A percentile compares a stretch with the other conserved stretches of the same genome.
phyloP scores from a whole-genome alignment of 2,888 invertebrate species.

The Neoascia interrupta region DNA sequence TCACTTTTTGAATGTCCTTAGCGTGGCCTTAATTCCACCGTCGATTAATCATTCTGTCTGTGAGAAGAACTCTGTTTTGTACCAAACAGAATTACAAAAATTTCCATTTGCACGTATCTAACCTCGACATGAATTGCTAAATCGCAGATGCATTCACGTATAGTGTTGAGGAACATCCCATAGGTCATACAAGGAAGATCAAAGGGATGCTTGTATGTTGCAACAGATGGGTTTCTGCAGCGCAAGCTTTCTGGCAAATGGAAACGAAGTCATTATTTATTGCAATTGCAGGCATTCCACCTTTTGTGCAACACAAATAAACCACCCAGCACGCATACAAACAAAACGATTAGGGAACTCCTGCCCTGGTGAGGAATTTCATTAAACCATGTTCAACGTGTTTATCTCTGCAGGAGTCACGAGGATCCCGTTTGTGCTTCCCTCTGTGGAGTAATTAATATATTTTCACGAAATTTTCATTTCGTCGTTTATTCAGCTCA shows the following conservation, averaged over 20 bases:
- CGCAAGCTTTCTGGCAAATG: constrained; percentile 3
- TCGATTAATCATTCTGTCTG: constrained; percentile 52
- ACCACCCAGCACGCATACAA: no score
- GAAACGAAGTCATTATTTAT: constrained; percentile 48
- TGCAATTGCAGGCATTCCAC: constrained; percentile 28
- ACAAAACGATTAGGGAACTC: no score
- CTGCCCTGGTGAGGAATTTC: constrained; percentile 37
- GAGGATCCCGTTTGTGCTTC: constrained; percentile 27
- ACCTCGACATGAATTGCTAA: constrained; percentile 29
- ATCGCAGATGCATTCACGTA: constrained; percentile 5
- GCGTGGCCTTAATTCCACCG: constrained; percentile 35
- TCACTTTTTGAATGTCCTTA: constrained; percentile 12
- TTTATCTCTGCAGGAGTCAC: constrained; percentile 1
- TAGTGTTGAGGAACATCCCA: neutral
- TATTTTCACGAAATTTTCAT: constrained; percentile 48
- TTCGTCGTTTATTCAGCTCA: no score
- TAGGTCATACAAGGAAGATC: neutral
- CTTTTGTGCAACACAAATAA: neutral
- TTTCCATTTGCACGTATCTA: constrained; percentile 49
- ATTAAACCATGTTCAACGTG: constrained; percentile 43
- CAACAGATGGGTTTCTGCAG: constrained; percentile 30
- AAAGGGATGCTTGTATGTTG: neutral
- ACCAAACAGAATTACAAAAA: constrained; percentile 17
- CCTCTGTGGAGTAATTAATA: constrained; percentile 49
- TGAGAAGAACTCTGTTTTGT: neutral